Base-by-base conservation (phyloP, 2,113 vertebrate genomes). In the Brachypodius melanocephalos region DNA sequence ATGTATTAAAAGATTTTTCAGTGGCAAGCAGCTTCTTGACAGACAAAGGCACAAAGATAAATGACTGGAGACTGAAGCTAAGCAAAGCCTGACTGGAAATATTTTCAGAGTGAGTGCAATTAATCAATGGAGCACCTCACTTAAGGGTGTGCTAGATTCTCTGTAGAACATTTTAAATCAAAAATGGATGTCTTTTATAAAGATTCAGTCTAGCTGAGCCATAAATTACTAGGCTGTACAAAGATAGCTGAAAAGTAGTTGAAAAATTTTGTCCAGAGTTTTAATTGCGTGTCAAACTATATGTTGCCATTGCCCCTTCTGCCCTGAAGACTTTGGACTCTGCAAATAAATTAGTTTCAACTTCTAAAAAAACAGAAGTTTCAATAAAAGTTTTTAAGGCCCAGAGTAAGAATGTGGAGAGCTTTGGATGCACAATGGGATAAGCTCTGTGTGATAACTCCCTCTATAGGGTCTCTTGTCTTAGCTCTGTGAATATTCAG, bases 71-170 rank as follows among this genome's bases (percentile, higher is more conserved):
- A 85, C 66, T 62, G 91, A 94, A 94, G 58, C 84, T 86, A 85
- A 85, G 71, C 52, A 85, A 94, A 92, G 89, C 49, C 80, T 94
- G 77, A 92, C 80, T 85, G 87, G 87, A 95, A 95, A 94, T 95
- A 92, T 92, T 95, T 88, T 89, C 85, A 90, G 25, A 89, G 25
- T 8, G 31, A 78, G 29, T 55, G 76, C 66, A 95, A 95, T 95
- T 95, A 96, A 96, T 97, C 94, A 97, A 69, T 31, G 58, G 32
- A 95, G 92, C 58, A 89, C 74, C 80, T 91, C 87, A 94, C 73
- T 81, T 95, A 95, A 88, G 69, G n/a, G 42, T 89, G 58, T 21
- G 65, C 57, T 75, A 58, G 69, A 72, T 92, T 75, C 66, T 92
- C 89, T 65, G 77, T 42, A 71, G 84, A 61, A 72, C 62, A 66